phyloP scores from a whole-genome alignment of 2,797 vertebrate species.

The Synaphobranchus kaupii region DNA sequence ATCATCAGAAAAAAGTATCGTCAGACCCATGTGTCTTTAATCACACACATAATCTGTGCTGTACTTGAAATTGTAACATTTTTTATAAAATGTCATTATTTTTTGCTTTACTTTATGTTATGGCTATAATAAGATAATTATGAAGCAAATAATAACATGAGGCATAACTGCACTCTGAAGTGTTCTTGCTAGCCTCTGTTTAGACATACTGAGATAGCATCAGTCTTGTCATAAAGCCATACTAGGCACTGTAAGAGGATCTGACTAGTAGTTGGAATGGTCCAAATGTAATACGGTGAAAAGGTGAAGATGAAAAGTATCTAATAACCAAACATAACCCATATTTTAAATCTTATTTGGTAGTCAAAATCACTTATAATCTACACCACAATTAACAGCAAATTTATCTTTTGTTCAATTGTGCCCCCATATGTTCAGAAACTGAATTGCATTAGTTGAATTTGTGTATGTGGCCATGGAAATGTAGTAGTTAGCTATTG shows the following conservation, averaged over 20 bases:
- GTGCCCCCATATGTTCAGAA: conserved; percentile 25
- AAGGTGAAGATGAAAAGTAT: neutral
- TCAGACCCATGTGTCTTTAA: neutral
- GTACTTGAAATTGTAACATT: neutral
- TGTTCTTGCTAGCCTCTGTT: neutral
- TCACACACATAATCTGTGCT: neutral
- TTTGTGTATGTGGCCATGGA: neutral
- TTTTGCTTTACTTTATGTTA: neutral
- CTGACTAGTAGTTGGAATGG: neutral
- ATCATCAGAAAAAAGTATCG: neutral
- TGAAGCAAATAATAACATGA: neutral
- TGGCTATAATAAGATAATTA: neutral
- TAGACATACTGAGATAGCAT: neutral
- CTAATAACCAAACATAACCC: neutral
- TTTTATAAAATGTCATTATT: neutral
- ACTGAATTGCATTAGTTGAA: conserved; percentile 9
- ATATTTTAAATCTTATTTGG: neutral
- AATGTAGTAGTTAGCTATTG: neutral
- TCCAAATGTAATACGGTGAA: neutral
- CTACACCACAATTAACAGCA: neutral
- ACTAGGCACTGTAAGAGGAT: neutral
- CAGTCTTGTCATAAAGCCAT: neutral
- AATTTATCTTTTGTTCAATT: conserved; percentile 4
- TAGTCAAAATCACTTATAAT: neutral
- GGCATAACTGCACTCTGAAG: neutral